A percentile compares a stretch with the other conserved stretches of the same genome.
These are phyloP conservation scores for Chionoecetes opilio DNA, from an alignment of 1,140 invertebrate species.

Conservation along the genomic window DNA sequence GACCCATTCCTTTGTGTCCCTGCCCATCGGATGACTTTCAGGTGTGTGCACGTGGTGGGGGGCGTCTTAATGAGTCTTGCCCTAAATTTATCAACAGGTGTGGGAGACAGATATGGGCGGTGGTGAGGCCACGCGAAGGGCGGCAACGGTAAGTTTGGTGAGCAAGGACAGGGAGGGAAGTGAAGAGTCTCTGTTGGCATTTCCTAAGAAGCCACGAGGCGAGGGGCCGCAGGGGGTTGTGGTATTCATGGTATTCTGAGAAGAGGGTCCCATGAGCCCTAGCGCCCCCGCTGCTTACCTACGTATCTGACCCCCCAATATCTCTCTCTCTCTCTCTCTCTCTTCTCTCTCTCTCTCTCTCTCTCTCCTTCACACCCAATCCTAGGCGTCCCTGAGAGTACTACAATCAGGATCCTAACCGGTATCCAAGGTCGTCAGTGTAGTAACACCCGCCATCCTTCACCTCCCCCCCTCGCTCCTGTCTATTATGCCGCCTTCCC, in stretches of 20 bases:
- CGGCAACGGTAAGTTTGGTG: background rate
- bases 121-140: background rate
- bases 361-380: background rate
- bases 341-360: conserved; percentile 40
- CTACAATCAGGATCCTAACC: background rate
- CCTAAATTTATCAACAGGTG: background rate
- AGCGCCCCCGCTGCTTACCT: too few relatives aligned
- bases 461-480: background rate
- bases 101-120: background rate
- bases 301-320: too few relatives aligned
- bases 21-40: background rate
- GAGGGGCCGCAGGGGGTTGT: background rate
- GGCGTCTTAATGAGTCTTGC: background rate
- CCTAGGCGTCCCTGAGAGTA: background rate
- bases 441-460: background rate
- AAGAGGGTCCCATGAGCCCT: background rate
- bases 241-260: background rate
- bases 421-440: background rate
- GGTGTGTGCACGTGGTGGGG: too few relatives aligned
- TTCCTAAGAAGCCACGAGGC: too few relatives aligned
- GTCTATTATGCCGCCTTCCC: background rate
- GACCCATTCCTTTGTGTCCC: background rate
- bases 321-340: background rate
- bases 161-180: background rate
- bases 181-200: background rate